A percentile compares a stretch with the other conserved stretches of the same genome.
Conservation (phyloP, 1,140 invertebrate species). For the Scylla paramamosain region DNA sequence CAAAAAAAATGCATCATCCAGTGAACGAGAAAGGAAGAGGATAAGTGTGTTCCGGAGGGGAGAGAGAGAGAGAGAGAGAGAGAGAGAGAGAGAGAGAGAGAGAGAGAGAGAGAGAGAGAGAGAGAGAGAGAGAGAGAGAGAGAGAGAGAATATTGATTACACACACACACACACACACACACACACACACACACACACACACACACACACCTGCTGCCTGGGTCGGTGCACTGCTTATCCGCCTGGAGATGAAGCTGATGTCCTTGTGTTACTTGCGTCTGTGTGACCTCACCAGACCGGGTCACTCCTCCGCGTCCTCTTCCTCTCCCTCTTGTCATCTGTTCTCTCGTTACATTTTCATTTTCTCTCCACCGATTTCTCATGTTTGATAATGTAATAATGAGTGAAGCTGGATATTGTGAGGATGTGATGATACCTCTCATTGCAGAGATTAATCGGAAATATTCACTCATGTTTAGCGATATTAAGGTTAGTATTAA, state of each 20-base stretch:
- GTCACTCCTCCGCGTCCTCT: background rate
- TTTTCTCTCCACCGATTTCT: too few species aligned
- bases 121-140: constrained; percentile 4
- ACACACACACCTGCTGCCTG: too few species aligned
- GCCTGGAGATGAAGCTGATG: background rate
- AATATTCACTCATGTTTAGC: too few species aligned
- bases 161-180: constrained; percentile 5
- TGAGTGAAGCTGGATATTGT: too few species aligned
- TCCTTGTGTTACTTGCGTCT: background rate
- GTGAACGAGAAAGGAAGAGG: background rate
- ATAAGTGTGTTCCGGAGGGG: background rate
- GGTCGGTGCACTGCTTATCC: background rate
- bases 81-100: constrained; percentile 20
- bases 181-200: constrained; percentile 20
- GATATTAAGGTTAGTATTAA: too few species aligned
- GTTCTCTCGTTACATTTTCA: background rate
- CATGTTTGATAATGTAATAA: too few species aligned
- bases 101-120: constrained; percentile 10
- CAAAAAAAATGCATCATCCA: background rate
- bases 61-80: constrained; percentile 20
- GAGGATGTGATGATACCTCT: too few species aligned
- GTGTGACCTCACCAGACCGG: background rate
- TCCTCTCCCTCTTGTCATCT: background rate
- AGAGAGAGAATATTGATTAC: background rate
- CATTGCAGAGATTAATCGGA: too few species aligned